phyloP scores from a whole-genome alignment of 2,797 vertebrate genomes.

The Apogon hyalosoma region DNA sequence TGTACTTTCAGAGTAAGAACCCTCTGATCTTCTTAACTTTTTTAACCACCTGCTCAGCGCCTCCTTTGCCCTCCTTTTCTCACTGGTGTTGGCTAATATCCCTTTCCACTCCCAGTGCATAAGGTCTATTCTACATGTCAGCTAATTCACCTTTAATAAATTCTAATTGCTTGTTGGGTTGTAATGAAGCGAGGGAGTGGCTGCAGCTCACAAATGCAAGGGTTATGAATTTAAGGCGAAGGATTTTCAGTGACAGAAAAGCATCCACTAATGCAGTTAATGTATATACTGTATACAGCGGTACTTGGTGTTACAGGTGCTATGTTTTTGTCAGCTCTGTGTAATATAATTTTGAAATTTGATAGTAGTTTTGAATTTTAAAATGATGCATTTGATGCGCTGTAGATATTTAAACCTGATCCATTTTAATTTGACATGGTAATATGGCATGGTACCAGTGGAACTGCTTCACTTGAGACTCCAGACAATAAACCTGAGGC shows the following conservation, averaged over 20 bases:
- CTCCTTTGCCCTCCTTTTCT: constrained; percentile 8
- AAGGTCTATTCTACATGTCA: constrained; percentile 74
- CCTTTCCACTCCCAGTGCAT: constrained; percentile 66
- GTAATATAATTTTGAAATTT: not conserved
- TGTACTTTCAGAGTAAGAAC: constrained; percentile 31
- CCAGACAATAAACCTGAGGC: constrained; percentile 4
- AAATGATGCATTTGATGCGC: constrained; percentile 11
- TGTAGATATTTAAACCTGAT: not conserved
- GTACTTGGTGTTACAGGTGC: not conserved
- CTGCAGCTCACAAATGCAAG: constrained; percentile 51
- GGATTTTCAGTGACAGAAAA: constrained; percentile 25
- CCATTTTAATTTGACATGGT: constrained; percentile 17
- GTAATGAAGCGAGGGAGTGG: constrained; percentile 80
- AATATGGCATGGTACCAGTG: constrained; percentile 1
- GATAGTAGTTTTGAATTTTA: not conserved
- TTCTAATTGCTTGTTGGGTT: constrained; percentile 76
- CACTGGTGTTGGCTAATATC: constrained; percentile 42
- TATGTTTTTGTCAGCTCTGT: not conserved
- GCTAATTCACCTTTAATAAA: constrained; percentile 83
- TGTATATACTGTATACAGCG: not conserved
- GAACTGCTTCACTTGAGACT: constrained; percentile 2
- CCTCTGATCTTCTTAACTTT: constrained; percentile 7
- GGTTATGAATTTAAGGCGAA: constrained; percentile 56
- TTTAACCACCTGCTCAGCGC: not conserved
- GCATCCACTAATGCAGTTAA: not conserved